phyloP scores from a whole-genome alignment of 1,140 invertebrate genomes.

The Pseudomyrmex gracilis region DNA sequence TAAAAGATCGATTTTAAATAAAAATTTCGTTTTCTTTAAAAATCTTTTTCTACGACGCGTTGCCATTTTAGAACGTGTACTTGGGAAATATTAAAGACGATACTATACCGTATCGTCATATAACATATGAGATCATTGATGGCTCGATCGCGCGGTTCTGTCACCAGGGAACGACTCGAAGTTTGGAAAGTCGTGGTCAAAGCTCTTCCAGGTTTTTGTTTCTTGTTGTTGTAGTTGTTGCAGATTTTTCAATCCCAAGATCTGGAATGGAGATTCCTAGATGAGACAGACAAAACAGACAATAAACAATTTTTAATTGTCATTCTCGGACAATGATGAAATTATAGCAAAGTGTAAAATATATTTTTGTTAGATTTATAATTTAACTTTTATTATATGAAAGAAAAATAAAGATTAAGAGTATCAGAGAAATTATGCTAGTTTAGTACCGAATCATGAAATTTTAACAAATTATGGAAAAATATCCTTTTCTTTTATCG shows the following conservation, averaged over 20 bases:
- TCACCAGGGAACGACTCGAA: constrained; percentile 73
- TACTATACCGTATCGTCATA: not conserved
- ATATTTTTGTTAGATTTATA: too few species aligned
- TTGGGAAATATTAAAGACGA: not conserved
- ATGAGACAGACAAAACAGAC: constrained; percentile 24
- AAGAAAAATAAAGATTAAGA: too few species aligned
- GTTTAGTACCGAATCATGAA: too few species aligned
- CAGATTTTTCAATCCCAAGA: constrained; percentile 66
- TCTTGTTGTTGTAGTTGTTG: constrained; percentile 6
- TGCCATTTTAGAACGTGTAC: not conserved
- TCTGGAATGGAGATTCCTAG: constrained; percentile 78
- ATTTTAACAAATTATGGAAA: too few species aligned
- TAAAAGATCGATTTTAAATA: too few species aligned
- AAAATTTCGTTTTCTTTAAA: too few species aligned
- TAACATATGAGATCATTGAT: constrained; percentile 40
- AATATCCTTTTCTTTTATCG: too few species aligned
- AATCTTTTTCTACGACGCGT: not conserved
- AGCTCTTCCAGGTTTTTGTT: constrained; percentile 35
- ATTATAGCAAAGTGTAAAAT: too few species aligned
- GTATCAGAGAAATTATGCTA: too few species aligned
- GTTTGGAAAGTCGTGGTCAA: constrained; percentile 61
- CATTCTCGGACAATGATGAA: not conserved
- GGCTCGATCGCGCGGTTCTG: not conserved
- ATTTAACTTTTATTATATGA: too few species aligned
- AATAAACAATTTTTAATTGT: constrained; percentile 24